These are phyloP conservation scores for Conus canariensis DNA, from an alignment of 2,888 invertebrate species.

Conservation along the genomic window DNA sequence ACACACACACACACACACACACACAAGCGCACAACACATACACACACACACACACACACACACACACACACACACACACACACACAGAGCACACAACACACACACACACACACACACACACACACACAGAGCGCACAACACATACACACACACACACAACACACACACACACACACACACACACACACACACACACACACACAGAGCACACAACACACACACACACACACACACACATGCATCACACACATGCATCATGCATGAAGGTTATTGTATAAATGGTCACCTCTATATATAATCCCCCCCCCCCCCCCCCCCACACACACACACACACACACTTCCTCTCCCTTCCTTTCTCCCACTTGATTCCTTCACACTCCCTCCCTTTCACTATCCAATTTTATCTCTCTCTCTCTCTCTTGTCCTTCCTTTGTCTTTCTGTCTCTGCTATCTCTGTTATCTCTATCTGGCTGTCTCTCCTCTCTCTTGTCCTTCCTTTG, in stretches of 20 bases:
- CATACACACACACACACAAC: no score
- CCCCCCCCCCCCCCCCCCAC: no score
- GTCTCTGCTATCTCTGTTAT: neutral
- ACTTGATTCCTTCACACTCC: neutral
- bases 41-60: no score
- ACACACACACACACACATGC: conserved; percentile 24
- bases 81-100: neutral
- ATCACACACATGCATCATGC: no score
- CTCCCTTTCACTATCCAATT: neutral
- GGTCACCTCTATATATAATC: no score
- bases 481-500: neutral
- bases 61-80: no score
- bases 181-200: no score
- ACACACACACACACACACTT: no score
- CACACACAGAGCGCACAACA: conserved; percentile 28
- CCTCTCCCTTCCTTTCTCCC: no score
- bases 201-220: conserved; percentile 4
- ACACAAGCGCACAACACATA: no score
- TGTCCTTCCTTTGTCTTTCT: neutral
- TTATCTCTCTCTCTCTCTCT: neutral
- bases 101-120: conserved; percentile 24
- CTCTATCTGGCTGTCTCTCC: neutral
- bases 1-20: neutral
- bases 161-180: no score
- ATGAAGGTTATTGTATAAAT: no score